Evolutionary conservation across 30 jellyfish, hydroid and myxozoan species (phyloP), one percentile per base, ranked within the genome.

Genomic region (Clytia hemisphaerica): DNA sequence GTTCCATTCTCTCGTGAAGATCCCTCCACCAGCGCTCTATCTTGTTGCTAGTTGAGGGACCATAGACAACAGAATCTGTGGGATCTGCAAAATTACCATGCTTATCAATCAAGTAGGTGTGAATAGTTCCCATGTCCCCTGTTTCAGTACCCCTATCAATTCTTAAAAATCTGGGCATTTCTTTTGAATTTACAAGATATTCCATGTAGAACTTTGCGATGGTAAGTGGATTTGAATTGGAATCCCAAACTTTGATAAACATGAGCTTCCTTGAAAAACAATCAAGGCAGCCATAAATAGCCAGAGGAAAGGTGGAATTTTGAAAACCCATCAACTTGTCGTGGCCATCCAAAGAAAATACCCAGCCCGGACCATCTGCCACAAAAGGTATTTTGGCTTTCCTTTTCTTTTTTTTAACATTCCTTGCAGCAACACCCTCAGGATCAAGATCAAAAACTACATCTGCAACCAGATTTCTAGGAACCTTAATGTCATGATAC

Each of bases 311-410:
- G 53, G 53, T 42, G 15, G 53, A 42, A 42, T 42, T 42, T 9
- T 58, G 79, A 46, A 32, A 51, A n/a, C n/a, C n/a, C n/a, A n/a
- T n/a, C n/a, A n/a, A n/a, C n/a, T n/a, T n/a, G n/a, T 60, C 79
- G 45, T 75, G 88, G 40, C 88, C 88, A 59, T 75, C 80, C 29
- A 61, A 54, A 50, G 81, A 75, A 61, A 59, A 61, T 31, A 40
- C 72, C 79, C 79, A 61, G 22, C 42, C 58, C 24, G 88, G 27
- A 30, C 88, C 72, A 44, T 75, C 72, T 37, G 79, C 59, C 6
- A 75, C 71, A 49, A 61, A 59, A 38, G 81, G 73, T 61, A 45
- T 66, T 31, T 61, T 75, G 19, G 64, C 79, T 25, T 61, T 75
- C 67, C 58, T 72, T 27, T 15, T 61, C 63, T 61, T 60, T 61